Evolutionary conservation across 2,797 vertebrate genomes (phyloP).

Genomic region (Buceros bicornis): DNA sequence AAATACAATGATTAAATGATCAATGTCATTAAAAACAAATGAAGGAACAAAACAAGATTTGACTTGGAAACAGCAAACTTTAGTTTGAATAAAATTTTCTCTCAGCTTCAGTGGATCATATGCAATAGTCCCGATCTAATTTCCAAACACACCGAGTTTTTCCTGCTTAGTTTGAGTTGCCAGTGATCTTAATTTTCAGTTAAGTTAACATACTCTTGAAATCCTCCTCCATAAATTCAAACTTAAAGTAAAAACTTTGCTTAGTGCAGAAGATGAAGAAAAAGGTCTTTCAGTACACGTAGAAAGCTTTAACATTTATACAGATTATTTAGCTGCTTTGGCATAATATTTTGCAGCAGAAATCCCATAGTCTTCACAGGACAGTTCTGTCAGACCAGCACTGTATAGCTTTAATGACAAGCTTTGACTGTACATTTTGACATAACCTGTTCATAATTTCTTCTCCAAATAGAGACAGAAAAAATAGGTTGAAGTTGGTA

Average conservation of each 20-base stretch:
- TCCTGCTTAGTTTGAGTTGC: background rate
- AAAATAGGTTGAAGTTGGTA: background rate
- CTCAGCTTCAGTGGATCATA: background rate
- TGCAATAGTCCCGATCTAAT: background rate
- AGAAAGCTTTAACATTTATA: background rate
- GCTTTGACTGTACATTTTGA: background rate
- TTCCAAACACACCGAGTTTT: background rate
- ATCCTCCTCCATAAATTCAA: background rate
- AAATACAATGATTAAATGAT: background rate
- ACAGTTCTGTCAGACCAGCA: background rate
- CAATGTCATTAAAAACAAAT: background rate
- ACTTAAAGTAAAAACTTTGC: background rate
- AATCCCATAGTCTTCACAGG: background rate
- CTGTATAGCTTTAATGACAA: background rate
- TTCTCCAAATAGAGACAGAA: background rate
- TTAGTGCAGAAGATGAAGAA: background rate
- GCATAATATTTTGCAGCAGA: background rate
- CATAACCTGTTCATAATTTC: background rate
- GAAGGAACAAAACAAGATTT: background rate
- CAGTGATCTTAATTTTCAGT: background rate
- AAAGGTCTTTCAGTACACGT: background rate
- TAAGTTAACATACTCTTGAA: background rate
- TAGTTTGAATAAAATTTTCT: background rate
- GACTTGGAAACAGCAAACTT: background rate
- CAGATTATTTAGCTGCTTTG: background rate